phyloP scores from a whole-genome alignment of 30 jellyfish, hydroid and myxozoan species.

The Hydra vulgaris region DNA sequence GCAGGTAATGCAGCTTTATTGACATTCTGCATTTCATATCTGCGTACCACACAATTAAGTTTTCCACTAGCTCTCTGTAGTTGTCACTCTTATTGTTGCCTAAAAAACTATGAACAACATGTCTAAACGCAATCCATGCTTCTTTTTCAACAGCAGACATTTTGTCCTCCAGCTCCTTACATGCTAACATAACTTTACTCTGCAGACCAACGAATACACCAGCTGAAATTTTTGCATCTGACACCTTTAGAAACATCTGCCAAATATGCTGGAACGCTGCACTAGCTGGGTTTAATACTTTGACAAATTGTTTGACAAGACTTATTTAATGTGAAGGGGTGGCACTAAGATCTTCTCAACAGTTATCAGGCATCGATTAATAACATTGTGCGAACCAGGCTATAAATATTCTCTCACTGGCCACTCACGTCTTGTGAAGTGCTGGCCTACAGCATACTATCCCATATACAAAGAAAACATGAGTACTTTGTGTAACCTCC shows the following conservation, averaged over 20 bases:
- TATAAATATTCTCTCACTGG: conserved; percentile 16
- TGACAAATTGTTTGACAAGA: conserved; percentile 23
- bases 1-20: conserved; percentile 22
- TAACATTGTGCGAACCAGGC: conserved; percentile 16
- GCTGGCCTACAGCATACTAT: conserved; percentile 2
- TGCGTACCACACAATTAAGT: conserved; percentile 8
- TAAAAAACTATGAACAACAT: conserved; percentile 3
- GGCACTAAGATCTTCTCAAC: conserved; percentile 28
- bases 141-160: neutral
- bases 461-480: neutral
- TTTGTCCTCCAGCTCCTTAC: neutral
- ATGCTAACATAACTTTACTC: neutral
- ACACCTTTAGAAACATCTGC: conserved; percentile 25
- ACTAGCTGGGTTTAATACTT: conserved; percentile 24
- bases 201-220: neutral
- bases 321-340: conserved; percentile 20
- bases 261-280: conserved; percentile 25
- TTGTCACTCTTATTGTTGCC: conserved; percentile 12
- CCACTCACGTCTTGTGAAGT: conserved; percentile 23
- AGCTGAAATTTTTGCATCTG: conserved; percentile 1
- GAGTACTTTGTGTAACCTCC: neutral
- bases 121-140: neutral
- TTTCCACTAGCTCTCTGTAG: neutral
- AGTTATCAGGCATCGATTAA: conserved; percentile 29
- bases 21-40: conserved; percentile 20